Base-by-base conservation (phyloP, 2,113 vertebrate species). In the Xenotilapia longispinis region DNA sequence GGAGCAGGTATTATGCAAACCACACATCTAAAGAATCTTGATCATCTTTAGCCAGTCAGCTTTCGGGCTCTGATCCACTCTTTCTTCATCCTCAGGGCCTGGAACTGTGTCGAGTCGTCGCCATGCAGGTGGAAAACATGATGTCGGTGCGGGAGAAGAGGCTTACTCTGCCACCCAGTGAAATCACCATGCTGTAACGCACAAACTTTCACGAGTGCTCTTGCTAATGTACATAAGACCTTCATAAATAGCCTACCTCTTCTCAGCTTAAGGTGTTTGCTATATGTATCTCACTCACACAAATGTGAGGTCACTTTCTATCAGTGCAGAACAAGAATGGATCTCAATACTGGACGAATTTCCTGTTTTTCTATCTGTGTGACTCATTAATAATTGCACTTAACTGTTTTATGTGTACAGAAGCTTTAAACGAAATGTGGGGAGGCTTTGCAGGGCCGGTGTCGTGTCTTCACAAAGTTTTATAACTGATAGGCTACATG, bases 41-140 rank as follows among this genome's bases (percentile, higher is more conserved):
- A 51, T 28, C 9, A 4, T 55, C 63, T 83, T 80, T 42, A 40
- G n/a, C 12, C 3, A 60, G 75, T 15, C 36, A 11, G 60, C 5
- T n/a, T 42, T 19, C 3, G 1, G 36, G 80, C 33, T 45, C 6
- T 83, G n/a, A 88, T 8, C 53, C 73, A 21, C 21, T 23, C 31
- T 26, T 55, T 63, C 26, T 87, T 80, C 75, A 31, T 92, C 42
- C 45, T 1, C 94, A 99, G 99, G 98, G 98, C 51, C 94, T 99
- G 96, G 99, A 99, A 95, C 93, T 99, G 89, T 99, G 99, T 93
- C 97, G 98, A 0, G 98, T 99, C 80, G 96, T 99, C 42, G 98
- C 98, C 2, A 97, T 97, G 81, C 98, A 99, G 33, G 95, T 99
- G 94, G 98, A 99, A 87, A 97, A 95, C 93, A 96, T 99, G 94